phyloP scores from a whole-genome alignment of 2,797 vertebrate species.

The Rousettus madagascariensis region DNA sequence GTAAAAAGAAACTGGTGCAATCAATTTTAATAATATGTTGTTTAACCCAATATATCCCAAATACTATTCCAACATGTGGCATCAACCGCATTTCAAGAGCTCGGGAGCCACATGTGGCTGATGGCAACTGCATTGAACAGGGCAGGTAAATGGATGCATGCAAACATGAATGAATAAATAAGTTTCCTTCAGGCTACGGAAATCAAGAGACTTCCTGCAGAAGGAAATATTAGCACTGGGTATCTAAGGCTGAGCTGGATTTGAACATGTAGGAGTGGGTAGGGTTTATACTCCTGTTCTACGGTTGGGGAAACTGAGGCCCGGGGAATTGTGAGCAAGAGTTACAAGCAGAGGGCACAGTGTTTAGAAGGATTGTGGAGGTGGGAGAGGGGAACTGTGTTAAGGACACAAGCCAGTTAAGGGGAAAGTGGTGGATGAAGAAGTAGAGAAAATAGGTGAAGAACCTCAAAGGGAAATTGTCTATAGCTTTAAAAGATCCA shows the following conservation, averaged over 20 bases:
- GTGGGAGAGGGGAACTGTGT: too few species aligned
- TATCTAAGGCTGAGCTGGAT: background rate
- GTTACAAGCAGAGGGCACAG: background rate
- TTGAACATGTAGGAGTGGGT: background rate
- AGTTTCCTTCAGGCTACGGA: background rate
- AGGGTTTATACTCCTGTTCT: background rate
- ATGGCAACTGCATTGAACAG: fast-evolving
- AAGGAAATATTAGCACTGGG: background rate
- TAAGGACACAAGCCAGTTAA: background rate
- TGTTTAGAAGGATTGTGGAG: too few species aligned
- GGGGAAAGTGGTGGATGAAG: background rate
- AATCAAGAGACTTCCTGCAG: background rate
- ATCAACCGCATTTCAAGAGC: background rate
- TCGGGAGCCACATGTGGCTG: fast-evolving
- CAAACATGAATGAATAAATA: fast-evolving
- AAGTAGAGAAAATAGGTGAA: background rate
- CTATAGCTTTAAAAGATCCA: background rate
- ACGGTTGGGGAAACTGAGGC: background rate
- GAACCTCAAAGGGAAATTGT: background rate
- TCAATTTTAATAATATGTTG: background rate
- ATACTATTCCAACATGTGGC: background rate
- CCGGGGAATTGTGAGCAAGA: background rate
- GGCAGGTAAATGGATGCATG: fast-evolving
- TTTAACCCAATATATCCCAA: background rate
- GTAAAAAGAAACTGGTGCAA: background rate